Evolutionary conservation across 2,797 vertebrate genomes (phyloP).

Genomic region (Lemur catta): DNA sequence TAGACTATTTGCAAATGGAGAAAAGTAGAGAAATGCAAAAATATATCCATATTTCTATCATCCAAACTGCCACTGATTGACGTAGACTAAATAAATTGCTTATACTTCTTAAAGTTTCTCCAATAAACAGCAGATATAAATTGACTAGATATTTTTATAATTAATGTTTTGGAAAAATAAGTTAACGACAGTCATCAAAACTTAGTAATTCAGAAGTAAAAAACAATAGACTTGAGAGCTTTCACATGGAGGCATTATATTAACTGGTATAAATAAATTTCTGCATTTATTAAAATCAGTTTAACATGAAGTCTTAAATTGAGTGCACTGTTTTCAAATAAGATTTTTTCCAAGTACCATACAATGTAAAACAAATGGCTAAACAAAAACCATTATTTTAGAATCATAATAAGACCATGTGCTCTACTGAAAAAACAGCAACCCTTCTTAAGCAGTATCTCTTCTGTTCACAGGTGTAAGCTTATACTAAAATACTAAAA

Average conservation of each 20-base stretch:
- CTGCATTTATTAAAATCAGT: slow-evolving; percentile 42
- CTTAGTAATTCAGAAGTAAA: slow-evolving; percentile 16
- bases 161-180: slow-evolving; percentile 26
- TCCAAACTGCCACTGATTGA: background rate
- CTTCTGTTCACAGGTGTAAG: background rate
- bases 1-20: background rate
- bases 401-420: background rate
- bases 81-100: background rate
- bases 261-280: background rate
- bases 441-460: background rate
- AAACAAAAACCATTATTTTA: background rate
- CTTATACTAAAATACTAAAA: background rate
- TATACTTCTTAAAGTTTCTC: background rate
- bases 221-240: background rate
- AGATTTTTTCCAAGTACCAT: background rate
- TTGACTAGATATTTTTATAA: background rate
- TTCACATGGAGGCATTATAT: background rate
- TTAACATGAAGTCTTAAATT: slow-evolving; percentile 3
- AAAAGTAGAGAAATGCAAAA: slow-evolving; percentile 31
- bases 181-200: background rate
- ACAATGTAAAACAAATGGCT: background rate
- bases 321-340: slow-evolving; percentile 20
- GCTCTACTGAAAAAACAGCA: background rate
- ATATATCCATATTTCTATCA: background rate
- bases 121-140: background rate